Base-by-base conservation (phyloP, 2,888 invertebrate genomes). In the Pristionchus mayeri region DNA sequence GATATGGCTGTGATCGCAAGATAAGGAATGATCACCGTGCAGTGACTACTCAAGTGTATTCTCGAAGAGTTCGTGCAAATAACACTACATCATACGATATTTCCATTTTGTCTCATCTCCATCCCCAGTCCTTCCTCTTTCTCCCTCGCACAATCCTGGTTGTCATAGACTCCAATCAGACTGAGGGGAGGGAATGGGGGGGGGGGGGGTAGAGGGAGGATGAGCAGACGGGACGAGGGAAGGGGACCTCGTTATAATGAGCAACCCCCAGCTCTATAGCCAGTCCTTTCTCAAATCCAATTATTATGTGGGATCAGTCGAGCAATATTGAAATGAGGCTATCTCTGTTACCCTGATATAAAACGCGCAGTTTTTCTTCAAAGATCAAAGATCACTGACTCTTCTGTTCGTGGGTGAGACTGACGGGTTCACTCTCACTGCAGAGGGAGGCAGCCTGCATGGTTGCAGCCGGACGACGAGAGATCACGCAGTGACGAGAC, bases 371-470 rank as follows among this genome's bases (percentile, higher is more conserved):
- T 3, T 63, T 54, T 54, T n/a, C 54, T 18, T n/a, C 54, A 57
- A 60, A 60, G 27, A 60, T 60, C 27, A 60, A 60, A 60, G 30
- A 40, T 34, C 16, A n/a, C 67, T 71, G 3, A 76, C 76, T 71
- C 34, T 60, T 54, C 71, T 84, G 85, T 30, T 84, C 44, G 63
- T n/a, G 63, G 3, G 75, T 84, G 24, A 86, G 54, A 37, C 50
- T 37, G 48, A 86, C 24, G 18, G 80, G 80, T 30, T 84, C 78
- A 0, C 63, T 34, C 34, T 86, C 86, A 37, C 52, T 83, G 71
- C 71, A 83, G 34, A 54, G 44, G 21, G 71, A 63, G 24, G 83
- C 83, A 21, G 83, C 37, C 21, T 24, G 27, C 24, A 83, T 48
- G 6, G 30, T 50, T 3, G 34, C 37, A 2, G 67, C 44, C 21